Conservation (phyloP, 2,113 vertebrate species). For the Hemichromis elongatus region DNA sequence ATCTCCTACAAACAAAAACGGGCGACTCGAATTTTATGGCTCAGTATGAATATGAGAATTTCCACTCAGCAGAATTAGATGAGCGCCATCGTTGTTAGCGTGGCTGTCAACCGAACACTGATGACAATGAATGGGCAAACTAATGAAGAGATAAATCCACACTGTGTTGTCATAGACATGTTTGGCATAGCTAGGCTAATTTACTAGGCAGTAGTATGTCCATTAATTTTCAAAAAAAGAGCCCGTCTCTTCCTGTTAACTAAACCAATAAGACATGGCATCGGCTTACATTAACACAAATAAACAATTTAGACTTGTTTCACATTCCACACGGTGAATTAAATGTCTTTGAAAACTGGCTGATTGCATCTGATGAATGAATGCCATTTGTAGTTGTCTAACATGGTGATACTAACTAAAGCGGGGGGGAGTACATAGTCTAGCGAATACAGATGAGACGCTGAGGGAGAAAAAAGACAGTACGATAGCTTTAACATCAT, state of each 20-base stretch:
- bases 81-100: slow-evolving; percentile 16
- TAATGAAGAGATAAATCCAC: slow-evolving; percentile 58
- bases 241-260: slow-evolving; percentile 40
- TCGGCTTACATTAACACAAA: slow-evolving; percentile 36
- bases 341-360: slow-evolving; percentile 10
- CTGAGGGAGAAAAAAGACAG: background rate
- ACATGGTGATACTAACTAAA: background rate
- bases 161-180: slow-evolving; percentile 50
- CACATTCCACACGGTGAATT: background rate
- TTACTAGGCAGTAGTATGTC: slow-evolving; percentile 36
- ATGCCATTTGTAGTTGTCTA: background rate
- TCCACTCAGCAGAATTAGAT: slow-evolving; percentile 54
- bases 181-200: slow-evolving; percentile 59
- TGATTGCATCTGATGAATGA: background rate
- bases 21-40: slow-evolving; percentile 26
- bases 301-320: slow-evolving; percentile 44
- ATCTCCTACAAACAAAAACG: slow-evolving; percentile 26
- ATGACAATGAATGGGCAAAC: slow-evolving; percentile 45
- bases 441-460: background rate
- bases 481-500: background rate
- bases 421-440: background rate
- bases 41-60: slow-evolving; percentile 33
- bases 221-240: slow-evolving; percentile 42
- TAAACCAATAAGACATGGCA: slow-evolving; percentile 39
- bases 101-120: slow-evolving; percentile 23